Conservation (phyloP, 1,140 invertebrate species). For the Rhagoletis pomonella region DNA sequence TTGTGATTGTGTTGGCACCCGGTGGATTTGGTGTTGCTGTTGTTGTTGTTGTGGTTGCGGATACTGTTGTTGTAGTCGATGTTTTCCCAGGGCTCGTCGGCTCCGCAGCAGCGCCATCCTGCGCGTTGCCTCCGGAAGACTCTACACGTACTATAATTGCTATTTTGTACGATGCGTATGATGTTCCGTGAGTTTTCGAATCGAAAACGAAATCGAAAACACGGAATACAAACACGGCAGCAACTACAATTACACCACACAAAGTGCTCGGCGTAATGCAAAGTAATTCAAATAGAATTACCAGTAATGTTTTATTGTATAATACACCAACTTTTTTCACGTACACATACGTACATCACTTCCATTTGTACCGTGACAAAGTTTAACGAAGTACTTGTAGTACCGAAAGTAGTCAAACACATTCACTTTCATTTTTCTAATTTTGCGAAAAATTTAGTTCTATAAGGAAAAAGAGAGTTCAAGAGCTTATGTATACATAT, state of each 20-base stretch:
- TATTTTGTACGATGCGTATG: slow-evolving; percentile 59
- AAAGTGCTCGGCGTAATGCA: slow-evolving; percentile 1
- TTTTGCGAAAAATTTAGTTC: background rate
- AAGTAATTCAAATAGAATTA: slow-evolving; percentile 1
- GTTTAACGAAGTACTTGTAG: background rate
- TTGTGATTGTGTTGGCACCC: slow-evolving; percentile 25
- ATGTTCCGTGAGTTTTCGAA: slow-evolving; percentile 57
- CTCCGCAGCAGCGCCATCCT: slow-evolving; percentile 62
- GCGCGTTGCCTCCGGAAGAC: slow-evolving; percentile 60
- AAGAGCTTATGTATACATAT: background rate
- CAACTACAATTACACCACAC: slow-evolving; percentile 50
- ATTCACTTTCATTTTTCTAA: slow-evolving; percentile 10
- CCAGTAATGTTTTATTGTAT: background rate
- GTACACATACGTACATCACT: background rate
- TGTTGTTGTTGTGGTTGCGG: slow-evolving; percentile 45
- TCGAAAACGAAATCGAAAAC: slow-evolving; percentile 58
- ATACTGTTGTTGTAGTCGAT: background rate
- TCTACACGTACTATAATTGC: slow-evolving; percentile 65
- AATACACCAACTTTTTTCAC: background rate
- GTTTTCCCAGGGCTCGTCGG: slow-evolving; percentile 35
- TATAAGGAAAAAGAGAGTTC: too few relatives aligned
- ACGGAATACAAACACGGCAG: slow-evolving; percentile 53
- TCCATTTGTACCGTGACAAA: background rate
- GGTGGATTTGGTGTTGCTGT: background rate
- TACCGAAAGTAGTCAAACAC: background rate